A percentile compares a stretch with the other conserved stretches of the same genome.
These are phyloP conservation scores for Miltochrista miniata DNA, from an alignment of 2,888 invertebrate genomes.

Conservation along the genomic window DNA sequence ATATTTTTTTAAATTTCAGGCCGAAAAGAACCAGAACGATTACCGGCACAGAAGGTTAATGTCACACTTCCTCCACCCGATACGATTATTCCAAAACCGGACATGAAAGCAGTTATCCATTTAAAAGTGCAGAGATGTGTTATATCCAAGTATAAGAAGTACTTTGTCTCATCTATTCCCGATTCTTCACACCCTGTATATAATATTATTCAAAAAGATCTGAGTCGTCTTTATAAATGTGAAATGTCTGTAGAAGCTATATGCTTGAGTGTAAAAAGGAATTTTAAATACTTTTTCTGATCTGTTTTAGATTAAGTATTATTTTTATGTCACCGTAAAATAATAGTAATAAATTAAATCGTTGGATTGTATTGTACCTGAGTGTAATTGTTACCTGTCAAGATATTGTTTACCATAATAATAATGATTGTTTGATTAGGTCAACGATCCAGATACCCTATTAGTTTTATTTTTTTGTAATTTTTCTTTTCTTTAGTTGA, in stretches of 20 bases:
- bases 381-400: too few relatives aligned
- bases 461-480: too few relatives aligned
- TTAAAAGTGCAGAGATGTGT: conserved; percentile 10
- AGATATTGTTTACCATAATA: too few relatives aligned
- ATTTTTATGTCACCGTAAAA: too few relatives aligned
- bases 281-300: conserved; percentile 3
- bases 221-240: conserved; percentile 5
- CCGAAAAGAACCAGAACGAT: background rate
- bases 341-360: too few relatives aligned
- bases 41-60: background rate
- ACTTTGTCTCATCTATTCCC: conserved; percentile 2
- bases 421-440: too few relatives aligned
- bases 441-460: too few relatives aligned
- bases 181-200: conserved; percentile 1
- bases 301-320: too few relatives aligned
- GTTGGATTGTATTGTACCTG: too few relatives aligned
- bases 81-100: background rate
- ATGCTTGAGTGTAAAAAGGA: conserved; percentile 11
- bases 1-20: background rate
- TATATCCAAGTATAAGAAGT: conserved; percentile 4
- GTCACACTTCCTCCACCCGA: background rate
- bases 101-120: conserved; percentile 4
- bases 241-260: conserved; percentile 3
- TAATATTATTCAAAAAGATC: conserved; percentile 11
- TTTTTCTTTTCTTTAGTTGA: too few relatives aligned